Conservation (phyloP, 2,113 vertebrate genomes). For the Tragulus kanchil region DNA sequence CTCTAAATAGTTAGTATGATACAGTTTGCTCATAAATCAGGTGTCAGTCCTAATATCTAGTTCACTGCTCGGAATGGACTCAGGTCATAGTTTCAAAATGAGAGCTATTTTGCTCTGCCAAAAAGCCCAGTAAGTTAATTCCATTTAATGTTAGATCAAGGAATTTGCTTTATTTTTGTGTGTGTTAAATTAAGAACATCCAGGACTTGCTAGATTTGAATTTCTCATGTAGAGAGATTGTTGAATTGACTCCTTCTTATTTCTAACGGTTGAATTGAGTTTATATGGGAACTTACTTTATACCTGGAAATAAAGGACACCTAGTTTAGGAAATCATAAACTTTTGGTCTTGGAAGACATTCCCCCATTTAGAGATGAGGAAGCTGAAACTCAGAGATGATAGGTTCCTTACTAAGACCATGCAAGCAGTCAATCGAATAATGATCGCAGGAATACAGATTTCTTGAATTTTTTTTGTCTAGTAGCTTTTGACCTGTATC, state of each 20-base stretch:
- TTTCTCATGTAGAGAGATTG: background rate
- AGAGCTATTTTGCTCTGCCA: background rate
- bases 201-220: background rate
- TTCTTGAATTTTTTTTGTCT: background rate
- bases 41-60: background rate
- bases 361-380: background rate
- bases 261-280: background rate
- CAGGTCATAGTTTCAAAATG: constrained; percentile 4
- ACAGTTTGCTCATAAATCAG: background rate
- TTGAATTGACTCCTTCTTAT: background rate
- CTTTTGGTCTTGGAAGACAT: constrained; percentile 38
- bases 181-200: background rate
- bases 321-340: background rate
- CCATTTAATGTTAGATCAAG: background rate
- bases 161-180: constrained; percentile 32
- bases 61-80: background rate
- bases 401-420: background rate
- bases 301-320: background rate
- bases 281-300: background rate
- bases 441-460: background rate
- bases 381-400: background rate
- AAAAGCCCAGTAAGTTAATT: background rate
- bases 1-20: background rate
- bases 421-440: background rate
- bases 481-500: background rate